A percentile compares a stretch with the other conserved stretches of the same genome.
Evolutionary conservation across 2,113 vertebrate genomes (phyloP).

Genomic region (Ifrita kowaldi): DNA sequence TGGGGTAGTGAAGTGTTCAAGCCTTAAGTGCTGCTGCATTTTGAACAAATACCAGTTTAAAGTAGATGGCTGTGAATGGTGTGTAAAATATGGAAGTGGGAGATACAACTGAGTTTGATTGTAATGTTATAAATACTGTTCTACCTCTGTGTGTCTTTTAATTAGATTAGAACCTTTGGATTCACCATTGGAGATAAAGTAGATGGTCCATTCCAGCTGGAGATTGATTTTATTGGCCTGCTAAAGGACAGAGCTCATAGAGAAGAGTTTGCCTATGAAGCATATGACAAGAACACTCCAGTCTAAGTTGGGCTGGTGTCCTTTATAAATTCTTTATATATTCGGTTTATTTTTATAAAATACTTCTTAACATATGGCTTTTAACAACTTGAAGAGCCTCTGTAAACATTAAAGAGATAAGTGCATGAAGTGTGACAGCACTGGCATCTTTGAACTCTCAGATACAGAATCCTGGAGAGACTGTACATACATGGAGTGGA

Average conservation of each 20-base stretch:
- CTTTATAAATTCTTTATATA: background rate
- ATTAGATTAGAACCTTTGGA: constrained; percentile 86
- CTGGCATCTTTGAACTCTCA: background rate
- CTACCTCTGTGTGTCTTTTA: background rate
- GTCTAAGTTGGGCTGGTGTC: background rate
- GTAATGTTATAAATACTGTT: background rate
- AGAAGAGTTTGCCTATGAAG: constrained; percentile 90
- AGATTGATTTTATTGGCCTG: constrained; percentile 90
- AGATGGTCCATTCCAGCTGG: constrained; percentile 89
- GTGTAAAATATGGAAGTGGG: background rate
- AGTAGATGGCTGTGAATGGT: background rate
- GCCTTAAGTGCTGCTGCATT: background rate
- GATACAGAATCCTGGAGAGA: background rate
- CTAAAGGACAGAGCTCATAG: constrained; percentile 82
- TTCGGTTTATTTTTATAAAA: background rate
- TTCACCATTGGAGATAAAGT: constrained; percentile 90
- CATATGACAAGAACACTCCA: constrained; percentile 76
- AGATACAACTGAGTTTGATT: background rate
- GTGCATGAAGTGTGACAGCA: background rate
- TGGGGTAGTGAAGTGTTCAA: background rate
- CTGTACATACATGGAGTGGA: background rate
- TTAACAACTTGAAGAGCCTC: background rate
- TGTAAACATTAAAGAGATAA: background rate
- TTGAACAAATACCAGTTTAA: background rate
- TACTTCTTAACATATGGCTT: background rate